Base-by-base conservation (phyloP, 2,113 vertebrate species). In the Ailuropoda melanoleuca region DNA sequence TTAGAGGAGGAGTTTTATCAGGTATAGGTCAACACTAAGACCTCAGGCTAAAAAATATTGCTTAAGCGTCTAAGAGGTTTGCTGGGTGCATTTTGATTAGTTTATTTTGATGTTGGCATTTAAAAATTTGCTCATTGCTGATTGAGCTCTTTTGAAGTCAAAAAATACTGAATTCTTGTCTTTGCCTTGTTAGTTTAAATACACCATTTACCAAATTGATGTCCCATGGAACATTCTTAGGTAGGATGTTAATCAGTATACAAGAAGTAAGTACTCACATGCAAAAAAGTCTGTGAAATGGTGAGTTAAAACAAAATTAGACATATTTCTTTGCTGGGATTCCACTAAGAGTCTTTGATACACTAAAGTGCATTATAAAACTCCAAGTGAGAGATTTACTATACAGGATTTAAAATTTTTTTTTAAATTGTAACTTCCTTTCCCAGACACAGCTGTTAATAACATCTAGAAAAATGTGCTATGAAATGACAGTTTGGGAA, bases 351-450 rank as follows among this genome's bases (percentile, higher is more conserved):
- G 24, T 86, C 50, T 75, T 91, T 85, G 43, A 53, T 78, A n/a
- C 12, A 29, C 55, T 85, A 46, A 96, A 84, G 68, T 93, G 15
- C 39, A 75, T 94, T 95, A 14, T 92, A 95, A 97, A 97, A 81
- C 23, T 88, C 34, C 15, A 92, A 88, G 64, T 92, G 46, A 95
- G 48, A 89, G 37, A 62, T 94, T 68, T 83, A 78, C 53, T 72
- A 66, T 37, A 77, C 17, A 88, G 78, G 37, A 82, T 24, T 89
- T 97, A 39, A 60, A 64, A 39, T 11, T 78, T 82, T 88, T 55
- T 95, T 96, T 93, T 53, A 89, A 91, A 89, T 96, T 91, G 12
- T 93, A 95, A 89, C 86, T 97, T 95, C 37, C 34, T 94, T 88
- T 95, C 64, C 82, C 53, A 95, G 72, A 83, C n/a, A 74, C 29